Base-by-base conservation (phyloP, 2,113 vertebrate genomes). In the Lamprotornis superbus region DNA sequence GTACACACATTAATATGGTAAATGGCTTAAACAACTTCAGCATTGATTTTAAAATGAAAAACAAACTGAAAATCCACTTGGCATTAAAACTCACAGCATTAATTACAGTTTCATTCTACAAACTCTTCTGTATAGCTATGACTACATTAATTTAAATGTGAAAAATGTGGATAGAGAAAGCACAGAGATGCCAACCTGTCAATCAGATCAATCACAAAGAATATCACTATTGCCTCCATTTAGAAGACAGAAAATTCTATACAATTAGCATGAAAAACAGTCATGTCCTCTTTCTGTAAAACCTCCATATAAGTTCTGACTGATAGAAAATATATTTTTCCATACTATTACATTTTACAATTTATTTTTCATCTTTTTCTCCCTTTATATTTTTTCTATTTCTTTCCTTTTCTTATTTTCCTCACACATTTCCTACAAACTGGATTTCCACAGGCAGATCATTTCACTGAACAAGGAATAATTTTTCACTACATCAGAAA, bases 271-370 rank as follows among this genome's bases (percentile, higher is more conserved):
- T 73, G 75, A 87, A 92, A 89, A 92, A 87, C 22, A 12, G 14
- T 46, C 59, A 16, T 53, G 77, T 76, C 65, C 40, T 74, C 89
- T 75, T 81, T 89, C 65, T 90, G 67, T 57, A 79, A 95, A 94
- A 87, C 30, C 15, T 93, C 82, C 65, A 86, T 71, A 95, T 86
- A 55, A 70, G 68, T 91, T 95, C 63, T 90, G 73, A 96, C 44
- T 35, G 76, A 85, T 57, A 93, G 82, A 95, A 97, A 96, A 96
- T 69, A 94, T 40, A 87, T 79, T 95, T 94, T 95, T 94, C 40
- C 57, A 86, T 55, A 78, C 15, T 84, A 83, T 71, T 85, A 37
- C n/a, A 65, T 76, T 93, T 92, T 87, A 49, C 15, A 60, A 55
- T 42, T 73, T 30, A 44, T 91, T 64, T 52, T 91, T 87, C 1